Conservation (phyloP, 2,797 vertebrate species). For the Pogonophryne albipinna region DNA sequence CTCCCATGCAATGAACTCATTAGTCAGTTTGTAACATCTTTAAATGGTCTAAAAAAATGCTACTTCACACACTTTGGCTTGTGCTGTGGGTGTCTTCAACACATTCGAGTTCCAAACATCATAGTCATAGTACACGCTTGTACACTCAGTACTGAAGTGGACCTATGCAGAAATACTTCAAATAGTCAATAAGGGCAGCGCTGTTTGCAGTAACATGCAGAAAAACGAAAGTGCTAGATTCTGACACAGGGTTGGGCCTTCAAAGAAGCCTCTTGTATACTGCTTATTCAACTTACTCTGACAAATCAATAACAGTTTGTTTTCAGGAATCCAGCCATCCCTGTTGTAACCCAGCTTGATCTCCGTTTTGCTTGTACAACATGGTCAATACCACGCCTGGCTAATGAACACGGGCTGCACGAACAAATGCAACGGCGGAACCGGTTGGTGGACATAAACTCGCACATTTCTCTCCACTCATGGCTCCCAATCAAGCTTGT, state of each 20-base stretch:
- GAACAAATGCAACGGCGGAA: slow-evolving; percentile 47
- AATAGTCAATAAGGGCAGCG: slow-evolving; percentile 43
- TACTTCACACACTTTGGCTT: not conserved
- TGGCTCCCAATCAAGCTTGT: slow-evolving; percentile 65
- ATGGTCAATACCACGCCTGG: slow-evolving; percentile 65
- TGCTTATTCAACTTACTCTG: slow-evolving; percentile 69
- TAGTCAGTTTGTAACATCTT: slow-evolving; percentile 3
- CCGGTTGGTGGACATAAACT: slow-evolving; percentile 46
- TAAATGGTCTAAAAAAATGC: not conserved
- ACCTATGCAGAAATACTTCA: slow-evolving; percentile 40
- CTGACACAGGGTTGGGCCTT: slow-evolving; percentile 49
- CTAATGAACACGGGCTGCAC: slow-evolving; percentile 63
- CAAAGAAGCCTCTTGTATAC: slow-evolving; percentile 43
- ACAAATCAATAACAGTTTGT: slow-evolving; percentile 78
- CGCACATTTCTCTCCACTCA: slow-evolving; percentile 51
- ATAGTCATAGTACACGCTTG: not conserved
- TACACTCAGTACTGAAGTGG: slow-evolving; percentile 28
- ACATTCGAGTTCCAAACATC: slow-evolving; percentile 17
- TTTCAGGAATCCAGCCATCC: slow-evolving; percentile 65
- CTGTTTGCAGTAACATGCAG: slow-evolving; percentile 45
- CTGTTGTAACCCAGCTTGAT: slow-evolving; percentile 69
- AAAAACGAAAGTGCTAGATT: slow-evolving; percentile 38
- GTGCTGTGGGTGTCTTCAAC: slow-evolving; percentile 20
- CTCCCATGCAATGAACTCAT: slow-evolving; percentile 11
- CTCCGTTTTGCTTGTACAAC: slow-evolving; percentile 66